Base-by-base conservation (phyloP, 1,140 invertebrate genomes). In the Ptiloglossa arizonensis region DNA sequence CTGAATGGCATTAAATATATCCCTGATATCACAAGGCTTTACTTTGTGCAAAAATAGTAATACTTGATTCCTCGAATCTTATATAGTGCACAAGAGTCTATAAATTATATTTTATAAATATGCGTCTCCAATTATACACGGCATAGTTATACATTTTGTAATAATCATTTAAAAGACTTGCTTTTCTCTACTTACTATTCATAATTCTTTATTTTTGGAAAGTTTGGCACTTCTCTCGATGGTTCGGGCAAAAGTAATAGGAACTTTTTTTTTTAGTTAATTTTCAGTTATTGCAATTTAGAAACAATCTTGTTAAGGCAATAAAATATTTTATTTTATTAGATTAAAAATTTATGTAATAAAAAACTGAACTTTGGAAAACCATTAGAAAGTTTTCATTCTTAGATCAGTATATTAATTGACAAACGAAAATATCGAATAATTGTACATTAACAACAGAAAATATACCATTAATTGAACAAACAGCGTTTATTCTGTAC, bases 21-120 rank as follows among this genome's bases (percentile, higher is more conserved):
- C 69, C 69, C 79, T 85, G 83, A 85, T 84, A 85, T 85, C 82
- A 84, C 82, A 84, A 84, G 83, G 79, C 82, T 78, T 44, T 44
- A 15, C 56, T 85, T 85, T 85, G 82, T 84, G 79, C 83, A 85
- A 85, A 85, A 84, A 84, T 85, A 85, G 56, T 84, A 85, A 85
- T 85, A 85, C 81, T 85, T 80, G 50, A 63, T 75, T 74, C 29
- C 27, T 60, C 62, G 75, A 74, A 82, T 82, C 69, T 78, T 81
- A 73, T 27, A 69, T 17, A 50, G 62, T 82, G 80, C 80, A 84
- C 71, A 74, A 59, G 29, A 79, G 52, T 56, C 60, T 83, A 80
- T 80, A 75, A 73, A 75, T 82, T 75, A 75, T 48, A 52, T 82
- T 56, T 75, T 64, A 69, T 70, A 79, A 79, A 79, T 82, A 60